phyloP scores from a whole-genome alignment of 1,140 invertebrate genomes.

The Grapholita molesta region DNA sequence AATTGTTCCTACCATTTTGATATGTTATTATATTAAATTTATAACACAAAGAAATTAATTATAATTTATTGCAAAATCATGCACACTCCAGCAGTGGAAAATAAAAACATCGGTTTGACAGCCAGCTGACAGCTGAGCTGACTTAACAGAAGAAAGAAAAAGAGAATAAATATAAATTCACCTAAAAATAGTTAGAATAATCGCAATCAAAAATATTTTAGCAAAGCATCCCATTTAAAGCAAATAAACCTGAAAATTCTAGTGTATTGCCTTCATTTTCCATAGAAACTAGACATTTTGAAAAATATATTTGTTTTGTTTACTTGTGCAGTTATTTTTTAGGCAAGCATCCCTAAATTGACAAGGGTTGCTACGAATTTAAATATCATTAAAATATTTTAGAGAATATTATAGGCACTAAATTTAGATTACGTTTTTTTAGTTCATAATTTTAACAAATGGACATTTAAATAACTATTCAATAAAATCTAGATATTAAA shows the following conservation, averaged over 20 bases:
- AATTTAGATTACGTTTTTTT: no score
- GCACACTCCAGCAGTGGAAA: not conserved
- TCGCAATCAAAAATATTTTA: not conserved
- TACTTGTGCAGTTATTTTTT: not conserved
- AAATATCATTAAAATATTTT: not conserved
- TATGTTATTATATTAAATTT: not conserved
- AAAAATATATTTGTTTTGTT: not conserved
- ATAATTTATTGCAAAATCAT: conserved; percentile 17
- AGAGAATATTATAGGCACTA: no score
- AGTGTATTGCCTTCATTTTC: conserved; percentile 20
- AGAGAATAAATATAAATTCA: no score
- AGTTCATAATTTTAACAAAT: no score
- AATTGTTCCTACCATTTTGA: conserved; percentile 41
- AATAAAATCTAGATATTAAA: not conserved
- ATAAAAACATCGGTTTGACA: conserved; percentile 10
- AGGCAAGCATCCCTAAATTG: not conserved
- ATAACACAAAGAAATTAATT: not conserved
- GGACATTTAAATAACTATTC: no score
- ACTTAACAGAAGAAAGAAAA: not conserved
- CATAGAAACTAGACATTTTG: not conserved
- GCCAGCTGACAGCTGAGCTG: not conserved
- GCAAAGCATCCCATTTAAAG: not conserved
- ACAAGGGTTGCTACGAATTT: not conserved
- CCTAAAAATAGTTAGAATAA: not conserved
- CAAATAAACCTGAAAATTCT: not conserved